Evolutionary conservation across 30 jellyfish, hydroid and myxozoan genomes (phyloP), one percentile per base, ranked within the genome.

Genomic region (Hydractinia symbiolongicarpus): DNA sequence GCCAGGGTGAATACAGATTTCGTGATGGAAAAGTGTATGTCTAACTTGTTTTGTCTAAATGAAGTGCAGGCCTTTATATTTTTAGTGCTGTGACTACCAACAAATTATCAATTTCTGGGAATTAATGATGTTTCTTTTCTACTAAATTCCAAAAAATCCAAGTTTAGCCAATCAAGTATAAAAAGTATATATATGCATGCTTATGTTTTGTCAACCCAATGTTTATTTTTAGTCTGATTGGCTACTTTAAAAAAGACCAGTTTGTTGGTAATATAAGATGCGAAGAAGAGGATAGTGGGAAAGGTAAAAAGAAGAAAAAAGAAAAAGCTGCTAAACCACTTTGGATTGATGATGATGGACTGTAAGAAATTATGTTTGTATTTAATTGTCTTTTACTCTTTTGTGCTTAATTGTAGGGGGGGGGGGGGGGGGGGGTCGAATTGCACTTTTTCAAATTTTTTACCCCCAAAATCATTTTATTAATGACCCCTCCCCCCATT

Each of bases 1-100:
- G 85, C 40, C 85, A 54, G 15, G 85, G 85, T 8, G 19, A 77
- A 54, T 77, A 77, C 60, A 15, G 40, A 58, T 77, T 49, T 16
- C 78, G 40, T 54, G 55, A 77, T 55, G 74, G 74, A 64, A 51
- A 64, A 64, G 74, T 64, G 74, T 64, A 64, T n/a, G 17, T 13
- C 4, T 64, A 58, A 2, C 44, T 30, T 30, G 44, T 30, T 30
- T 30, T 30, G 44, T 30, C 44, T 30, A 30, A 30, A 30, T 30
- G 2, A 30, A 30, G 1, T 30, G 44, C 44, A 30, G 44, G 44
- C 44, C 44, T 30, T 30, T 30, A 30, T 30, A 58, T 58, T 11
- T 58, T 58, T 58, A 1, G 69, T 11, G 19, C 15, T 13, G 15
- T 58, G 17, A 58, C 69, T 58, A 11, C 17, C 19, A 58, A 11